Conservation (phyloP, 2,888 invertebrate species). For the Machimus rusticus region DNA sequence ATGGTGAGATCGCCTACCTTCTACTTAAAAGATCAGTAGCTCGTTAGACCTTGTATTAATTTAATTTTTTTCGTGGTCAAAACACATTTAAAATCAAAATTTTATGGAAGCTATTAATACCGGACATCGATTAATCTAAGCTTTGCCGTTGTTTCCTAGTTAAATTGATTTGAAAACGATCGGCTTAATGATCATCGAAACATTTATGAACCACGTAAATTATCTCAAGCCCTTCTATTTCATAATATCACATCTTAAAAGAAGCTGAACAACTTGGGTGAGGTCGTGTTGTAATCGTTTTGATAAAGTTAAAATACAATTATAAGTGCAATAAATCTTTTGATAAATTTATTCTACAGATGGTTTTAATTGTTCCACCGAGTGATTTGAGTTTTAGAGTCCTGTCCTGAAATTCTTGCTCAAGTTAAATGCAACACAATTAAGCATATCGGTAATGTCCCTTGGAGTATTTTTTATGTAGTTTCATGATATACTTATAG, state of each 20-base stretch:
- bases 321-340: background rate
- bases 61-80: background rate
- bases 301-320: background rate
- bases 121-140: background rate
- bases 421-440: background rate
- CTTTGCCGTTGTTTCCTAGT: background rate
- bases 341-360: background rate
- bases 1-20: background rate
- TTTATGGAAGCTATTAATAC: background rate
- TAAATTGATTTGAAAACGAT: background rate
- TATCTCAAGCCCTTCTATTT: background rate
- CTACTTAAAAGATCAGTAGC: background rate
- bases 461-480: too few species aligned
- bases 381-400: background rate
- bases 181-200: background rate
- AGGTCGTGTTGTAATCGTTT: background rate
- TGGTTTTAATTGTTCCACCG: background rate
- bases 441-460: background rate
- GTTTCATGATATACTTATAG: too few species aligned
- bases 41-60: background rate
- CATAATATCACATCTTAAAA: background rate
- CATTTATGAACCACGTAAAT: background rate
- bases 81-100: background rate
- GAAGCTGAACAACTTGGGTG: background rate
- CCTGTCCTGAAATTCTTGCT: too few species aligned